Evolutionary conservation across 2,113 vertebrate genomes (phyloP), one percentile per base, ranked within the genome.

Genomic region (Poeciliopsis occidentalis): DNA sequence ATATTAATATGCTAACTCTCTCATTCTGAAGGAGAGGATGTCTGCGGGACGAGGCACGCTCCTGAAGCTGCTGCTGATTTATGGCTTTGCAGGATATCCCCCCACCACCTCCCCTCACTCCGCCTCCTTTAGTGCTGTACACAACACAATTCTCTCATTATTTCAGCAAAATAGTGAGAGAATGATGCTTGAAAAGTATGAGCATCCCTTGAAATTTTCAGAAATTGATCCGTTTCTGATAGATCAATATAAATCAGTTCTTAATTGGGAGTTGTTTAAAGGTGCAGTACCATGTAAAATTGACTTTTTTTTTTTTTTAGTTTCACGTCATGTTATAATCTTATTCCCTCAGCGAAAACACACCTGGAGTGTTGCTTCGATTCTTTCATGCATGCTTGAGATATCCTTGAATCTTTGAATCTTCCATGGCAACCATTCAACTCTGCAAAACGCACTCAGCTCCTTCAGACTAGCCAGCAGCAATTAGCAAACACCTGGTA

Each of bases 1-100:
- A 88, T 90, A 90, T 90, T 90, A 91, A 91, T 89, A 89, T 85
- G 88, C 75, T 77, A 68, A 83, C 79, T 54, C 79, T 75, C 75
- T 86, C 66, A 70, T 84, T 89, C 78, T 69, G 78, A 22, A 75
- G 81, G 75, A 29, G 78, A 30, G 74, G 34, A 47, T 64, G 83
- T 85, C 72, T 80, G 69, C 0, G 79, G 84, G 81, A 77, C 67
- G 66, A 26, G 62, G 60, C 73, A 47, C 32, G 11, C 71, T 24
- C 78, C 76, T 17, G 69, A 81, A 69, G 82, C 83, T 73, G 39
- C 73, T 64, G 78, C 74, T 88, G 86, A 91, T 92, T 84, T 87
- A 90, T 88, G 19, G 67, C 51, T 72, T 82, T 84, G 87, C 85
- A 79, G 73, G 76, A 74, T n/a, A 29, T 57, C 60, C 10, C 69